phyloP scores from a whole-genome alignment of 2,797 vertebrate genomes.

The Prunella strophiata region DNA sequence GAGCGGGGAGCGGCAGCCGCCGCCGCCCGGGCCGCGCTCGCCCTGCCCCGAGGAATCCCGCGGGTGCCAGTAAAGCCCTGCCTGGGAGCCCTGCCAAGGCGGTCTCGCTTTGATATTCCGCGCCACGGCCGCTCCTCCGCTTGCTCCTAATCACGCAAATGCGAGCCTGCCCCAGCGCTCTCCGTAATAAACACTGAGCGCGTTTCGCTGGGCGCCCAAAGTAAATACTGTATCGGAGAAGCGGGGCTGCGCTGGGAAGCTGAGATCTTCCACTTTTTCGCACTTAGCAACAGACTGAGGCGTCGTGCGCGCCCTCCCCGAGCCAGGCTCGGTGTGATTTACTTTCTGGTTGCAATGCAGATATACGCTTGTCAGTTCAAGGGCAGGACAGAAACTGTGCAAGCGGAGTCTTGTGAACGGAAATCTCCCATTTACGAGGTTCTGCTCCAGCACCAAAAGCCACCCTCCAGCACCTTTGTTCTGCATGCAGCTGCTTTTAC shows the following conservation, averaged over 20 bases:
- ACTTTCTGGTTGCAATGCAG: slow-evolving; percentile 69
- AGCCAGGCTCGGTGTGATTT: slow-evolving; percentile 52
- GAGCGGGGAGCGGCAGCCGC: background rate
- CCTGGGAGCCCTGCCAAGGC: slow-evolving; percentile 73
- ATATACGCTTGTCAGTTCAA: slow-evolving; percentile 82
- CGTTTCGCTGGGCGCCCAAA: slow-evolving; percentile 26
- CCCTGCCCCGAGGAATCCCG: slow-evolving; percentile 42
- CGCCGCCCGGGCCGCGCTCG: slow-evolving; percentile 9
- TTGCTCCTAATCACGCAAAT: slow-evolving; percentile 59
- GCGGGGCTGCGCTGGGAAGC: slow-evolving; percentile 14
- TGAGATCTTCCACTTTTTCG: slow-evolving; percentile 50
- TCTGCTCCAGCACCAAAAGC: slow-evolving; percentile 70
- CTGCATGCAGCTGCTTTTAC: slow-evolving; percentile 58
- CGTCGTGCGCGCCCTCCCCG: slow-evolving; percentile 5
- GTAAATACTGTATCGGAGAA: slow-evolving; percentile 30
- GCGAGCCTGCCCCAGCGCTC: slow-evolving; percentile 40
- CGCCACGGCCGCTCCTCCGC: slow-evolving; percentile 58
- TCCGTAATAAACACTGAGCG: slow-evolving; percentile 26
- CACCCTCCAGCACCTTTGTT: slow-evolving; percentile 67
- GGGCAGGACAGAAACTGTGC: slow-evolving; percentile 80
- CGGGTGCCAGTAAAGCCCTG: slow-evolving; percentile 58
- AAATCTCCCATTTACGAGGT: slow-evolving; percentile 78
- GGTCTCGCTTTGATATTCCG: slow-evolving; percentile 69
- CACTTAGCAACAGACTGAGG: slow-evolving; percentile 62
- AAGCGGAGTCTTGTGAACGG: slow-evolving; percentile 75